These are phyloP conservation scores for Columbina picui DNA, from an alignment of 2,113 vertebrate species.

Conservation along the genomic window DNA sequence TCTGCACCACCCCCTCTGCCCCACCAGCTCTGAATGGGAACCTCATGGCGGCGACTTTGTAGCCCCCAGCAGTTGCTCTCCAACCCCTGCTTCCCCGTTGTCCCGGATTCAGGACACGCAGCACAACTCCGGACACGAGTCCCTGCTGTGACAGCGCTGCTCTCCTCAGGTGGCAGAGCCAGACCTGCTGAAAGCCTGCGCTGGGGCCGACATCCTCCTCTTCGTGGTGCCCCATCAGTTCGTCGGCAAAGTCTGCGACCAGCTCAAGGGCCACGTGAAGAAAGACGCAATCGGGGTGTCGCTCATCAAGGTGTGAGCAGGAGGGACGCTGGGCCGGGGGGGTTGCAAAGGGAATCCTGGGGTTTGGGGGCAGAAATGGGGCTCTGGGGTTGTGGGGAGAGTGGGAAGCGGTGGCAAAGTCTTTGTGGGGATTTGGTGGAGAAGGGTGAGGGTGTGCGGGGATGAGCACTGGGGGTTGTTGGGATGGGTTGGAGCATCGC, in stretches of 20 bases:
- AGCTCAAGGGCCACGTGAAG: slow-evolving; percentile 91
- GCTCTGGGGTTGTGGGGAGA: not conserved
- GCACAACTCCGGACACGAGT: not conserved
- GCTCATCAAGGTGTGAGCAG: slow-evolving; percentile 90
- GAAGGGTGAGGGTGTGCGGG: not conserved
- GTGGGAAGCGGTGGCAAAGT: not conserved
- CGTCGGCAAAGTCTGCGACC: slow-evolving; percentile 86
- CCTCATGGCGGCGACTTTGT: rapidly evolving
- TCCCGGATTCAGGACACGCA: rapidly evolving
- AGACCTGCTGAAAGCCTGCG: slow-evolving; percentile 86
- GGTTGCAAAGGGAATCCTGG: not conserved
- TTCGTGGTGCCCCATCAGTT: slow-evolving; percentile 98
- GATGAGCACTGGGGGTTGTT: rapidly evolving
- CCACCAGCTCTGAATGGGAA: not conserved
- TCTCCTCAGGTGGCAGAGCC: slow-evolving; percentile 87
- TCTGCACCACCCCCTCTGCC: not conserved
- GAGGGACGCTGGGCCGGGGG: rapidly evolving
- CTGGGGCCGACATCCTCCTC: slow-evolving; percentile 87
- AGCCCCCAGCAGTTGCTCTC: not conserved
- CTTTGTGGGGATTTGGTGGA: not conserved
- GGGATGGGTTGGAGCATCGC: not conserved
- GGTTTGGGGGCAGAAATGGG: not conserved
- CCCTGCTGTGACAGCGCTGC: rapidly evolving
- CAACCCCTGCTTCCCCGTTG: not conserved
- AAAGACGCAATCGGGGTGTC: slow-evolving; percentile 88